phyloP scores from a whole-genome alignment of 2,888 invertebrate genomes.

The Watsonalla binaria region DNA sequence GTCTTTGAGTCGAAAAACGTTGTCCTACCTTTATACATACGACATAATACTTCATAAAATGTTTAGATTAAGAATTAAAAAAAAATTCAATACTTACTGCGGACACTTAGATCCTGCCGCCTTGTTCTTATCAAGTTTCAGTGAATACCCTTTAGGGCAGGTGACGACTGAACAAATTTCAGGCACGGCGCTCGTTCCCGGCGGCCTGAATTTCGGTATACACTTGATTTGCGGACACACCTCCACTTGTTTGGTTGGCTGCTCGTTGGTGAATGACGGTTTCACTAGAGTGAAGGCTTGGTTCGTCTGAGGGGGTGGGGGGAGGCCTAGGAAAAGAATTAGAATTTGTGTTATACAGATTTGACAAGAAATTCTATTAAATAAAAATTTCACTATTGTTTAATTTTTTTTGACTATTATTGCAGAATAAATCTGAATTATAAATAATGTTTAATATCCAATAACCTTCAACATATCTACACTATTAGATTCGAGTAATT shows the following conservation, averaged over 20 bases:
- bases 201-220: constrained; percentile 36
- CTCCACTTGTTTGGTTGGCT: constrained; percentile 17
- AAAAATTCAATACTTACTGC: constrained; percentile 45
- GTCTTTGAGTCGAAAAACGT: too few species aligned
- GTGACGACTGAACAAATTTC: constrained; percentile 60
- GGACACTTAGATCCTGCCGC: constrained; percentile 57
- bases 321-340: constrained; percentile 17
- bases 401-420: too few species aligned
- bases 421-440: too few species aligned
- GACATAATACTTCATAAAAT: too few species aligned
- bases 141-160: constrained; percentile 81
- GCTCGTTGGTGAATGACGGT: constrained; percentile 28
- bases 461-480: too few species aligned
- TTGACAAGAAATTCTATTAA: too few species aligned
- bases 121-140: constrained; percentile 60
- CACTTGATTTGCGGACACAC: constrained; percentile 78
- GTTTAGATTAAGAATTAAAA: too few species aligned
- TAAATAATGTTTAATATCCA: too few species aligned
- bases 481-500: too few species aligned
- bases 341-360: not conserved
- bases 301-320: constrained; percentile 34
- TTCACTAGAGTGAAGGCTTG: constrained; percentile 57
- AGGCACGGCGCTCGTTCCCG: constrained; percentile 27
- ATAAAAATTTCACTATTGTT: too few species aligned
- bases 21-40: too few species aligned